These are phyloP conservation scores for Columba guinea DNA, from an alignment of 2,797 vertebrate species.

Conservation along the genomic window DNA sequence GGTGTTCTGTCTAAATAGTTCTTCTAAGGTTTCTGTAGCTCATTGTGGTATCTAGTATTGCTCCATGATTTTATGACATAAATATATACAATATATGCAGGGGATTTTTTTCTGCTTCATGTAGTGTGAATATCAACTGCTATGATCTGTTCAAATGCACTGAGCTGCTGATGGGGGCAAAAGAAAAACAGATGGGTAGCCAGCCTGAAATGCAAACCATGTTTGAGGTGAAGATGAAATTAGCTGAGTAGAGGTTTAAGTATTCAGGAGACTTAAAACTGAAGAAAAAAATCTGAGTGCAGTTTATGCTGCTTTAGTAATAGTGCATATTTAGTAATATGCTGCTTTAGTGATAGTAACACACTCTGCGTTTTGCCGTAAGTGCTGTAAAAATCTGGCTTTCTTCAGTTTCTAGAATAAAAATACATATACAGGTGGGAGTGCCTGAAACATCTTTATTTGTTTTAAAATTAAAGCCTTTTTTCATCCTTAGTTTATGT, in stretches of 20 bases:
- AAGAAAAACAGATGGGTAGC: accelerated
- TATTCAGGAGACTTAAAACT: background rate
- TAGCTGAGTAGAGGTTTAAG: background rate
- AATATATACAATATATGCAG: background rate
- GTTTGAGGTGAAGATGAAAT: background rate
- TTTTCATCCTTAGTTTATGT: background rate
- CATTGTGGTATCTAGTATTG: background rate
- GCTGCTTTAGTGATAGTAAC: too few relatives aligned
- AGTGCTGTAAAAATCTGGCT: background rate
- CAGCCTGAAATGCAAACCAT: background rate
- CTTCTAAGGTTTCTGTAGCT: background rate
- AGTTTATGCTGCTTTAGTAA: background rate
- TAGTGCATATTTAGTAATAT: too few relatives aligned
- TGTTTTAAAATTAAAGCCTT: background rate
- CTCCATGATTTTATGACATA: background rate
- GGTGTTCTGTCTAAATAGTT: background rate
- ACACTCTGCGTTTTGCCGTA: background rate
- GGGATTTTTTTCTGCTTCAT: background rate
- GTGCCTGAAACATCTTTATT: background rate
- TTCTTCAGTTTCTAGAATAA: background rate
- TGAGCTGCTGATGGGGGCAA: background rate
- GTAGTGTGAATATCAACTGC: background rate
- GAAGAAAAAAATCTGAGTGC: background rate
- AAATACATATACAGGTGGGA: background rate
- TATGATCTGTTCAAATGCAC: background rate